A percentile compares a stretch with the other conserved stretches of the same genome.
Evolutionary conservation across 2,113 vertebrate species (phyloP).

Genomic region (Carettochelys insculpta): DNA sequence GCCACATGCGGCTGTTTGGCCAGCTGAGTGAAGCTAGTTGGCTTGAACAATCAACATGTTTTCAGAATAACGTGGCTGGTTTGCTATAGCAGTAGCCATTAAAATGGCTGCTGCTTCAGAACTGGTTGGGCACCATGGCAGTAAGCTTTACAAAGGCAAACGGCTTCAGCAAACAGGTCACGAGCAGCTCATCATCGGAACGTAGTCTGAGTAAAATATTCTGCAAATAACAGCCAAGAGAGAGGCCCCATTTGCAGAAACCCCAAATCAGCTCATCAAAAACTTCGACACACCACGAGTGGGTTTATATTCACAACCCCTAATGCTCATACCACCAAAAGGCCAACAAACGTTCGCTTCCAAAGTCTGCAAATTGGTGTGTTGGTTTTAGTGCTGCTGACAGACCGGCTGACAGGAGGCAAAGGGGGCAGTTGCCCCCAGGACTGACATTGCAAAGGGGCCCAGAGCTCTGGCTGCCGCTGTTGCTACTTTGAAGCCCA

Average conservation of each 20-base stretch:
- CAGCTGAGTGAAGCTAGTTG: too few relatives aligned
- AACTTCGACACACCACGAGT: not conserved
- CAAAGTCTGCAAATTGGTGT: not conserved
- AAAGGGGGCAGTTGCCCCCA: too few relatives aligned
- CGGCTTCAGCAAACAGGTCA: not conserved
- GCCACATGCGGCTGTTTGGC: too few relatives aligned
- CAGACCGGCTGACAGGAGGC: too few relatives aligned
- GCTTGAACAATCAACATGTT: too few relatives aligned
- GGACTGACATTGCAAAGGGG: too few relatives aligned
- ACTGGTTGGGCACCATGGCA: too few relatives aligned
- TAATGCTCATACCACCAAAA: not conserved
- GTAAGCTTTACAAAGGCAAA: not conserved
- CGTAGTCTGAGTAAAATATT: not conserved
- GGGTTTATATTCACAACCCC: not conserved
- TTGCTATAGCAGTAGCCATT: too few relatives aligned
- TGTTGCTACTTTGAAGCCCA: too few relatives aligned
- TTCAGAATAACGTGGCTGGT: too few relatives aligned
- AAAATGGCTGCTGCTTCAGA: too few relatives aligned
- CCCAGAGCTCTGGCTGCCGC: too few relatives aligned
- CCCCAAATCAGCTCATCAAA: not conserved
- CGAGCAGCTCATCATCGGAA: fast-evolving
- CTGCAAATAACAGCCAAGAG: not conserved
- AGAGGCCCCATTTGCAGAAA: not conserved
- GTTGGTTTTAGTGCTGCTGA: not conserved
- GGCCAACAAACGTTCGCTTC: not conserved